Conservation (phyloP, 2,113 vertebrate species). For the Passer domesticus region DNA sequence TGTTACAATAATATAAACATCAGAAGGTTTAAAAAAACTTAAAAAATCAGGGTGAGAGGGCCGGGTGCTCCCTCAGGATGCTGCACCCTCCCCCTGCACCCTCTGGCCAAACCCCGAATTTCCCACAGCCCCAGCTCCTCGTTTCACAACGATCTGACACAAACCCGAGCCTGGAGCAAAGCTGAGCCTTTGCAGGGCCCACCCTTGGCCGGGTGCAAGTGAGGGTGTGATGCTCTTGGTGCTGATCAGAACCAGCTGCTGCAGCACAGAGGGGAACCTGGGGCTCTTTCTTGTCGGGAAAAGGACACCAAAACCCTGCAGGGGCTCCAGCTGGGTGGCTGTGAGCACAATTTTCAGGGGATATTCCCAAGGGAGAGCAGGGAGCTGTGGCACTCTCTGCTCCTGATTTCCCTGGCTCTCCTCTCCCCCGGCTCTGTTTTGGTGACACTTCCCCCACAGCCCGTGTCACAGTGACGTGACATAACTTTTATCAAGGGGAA, state of each 20-base stretch:
- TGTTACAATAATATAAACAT: too few species aligned
- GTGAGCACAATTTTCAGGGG: not conserved
- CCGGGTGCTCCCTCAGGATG: not conserved
- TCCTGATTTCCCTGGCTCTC: not conserved
- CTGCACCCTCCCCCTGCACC: not conserved
- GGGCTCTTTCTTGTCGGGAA: accelerated
- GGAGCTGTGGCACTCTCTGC: not conserved
- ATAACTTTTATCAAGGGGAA: slow-evolving; percentile 48
- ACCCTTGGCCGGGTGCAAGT: not conserved
- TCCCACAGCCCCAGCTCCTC: not conserved
- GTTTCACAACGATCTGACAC: not conserved
- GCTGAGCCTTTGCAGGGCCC: not conserved
- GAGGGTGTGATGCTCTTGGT: not conserved
- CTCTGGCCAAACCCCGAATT: accelerated
- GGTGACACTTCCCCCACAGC: slow-evolving; percentile 29
- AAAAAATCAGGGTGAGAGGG: too few species aligned
- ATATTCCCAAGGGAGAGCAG: not conserved
- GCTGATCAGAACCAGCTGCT: slow-evolving; percentile 34
- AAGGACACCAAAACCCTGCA: accelerated
- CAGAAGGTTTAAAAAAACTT: too few species aligned
- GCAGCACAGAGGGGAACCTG: not conserved
- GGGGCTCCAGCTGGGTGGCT: accelerated
- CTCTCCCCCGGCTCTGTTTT: not conserved
- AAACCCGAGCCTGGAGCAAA: not conserved
- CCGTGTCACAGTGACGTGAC: slow-evolving; percentile 36